phyloP scores from a whole-genome alignment of 1,140 invertebrate species.

The Drosophila guanche region DNA sequence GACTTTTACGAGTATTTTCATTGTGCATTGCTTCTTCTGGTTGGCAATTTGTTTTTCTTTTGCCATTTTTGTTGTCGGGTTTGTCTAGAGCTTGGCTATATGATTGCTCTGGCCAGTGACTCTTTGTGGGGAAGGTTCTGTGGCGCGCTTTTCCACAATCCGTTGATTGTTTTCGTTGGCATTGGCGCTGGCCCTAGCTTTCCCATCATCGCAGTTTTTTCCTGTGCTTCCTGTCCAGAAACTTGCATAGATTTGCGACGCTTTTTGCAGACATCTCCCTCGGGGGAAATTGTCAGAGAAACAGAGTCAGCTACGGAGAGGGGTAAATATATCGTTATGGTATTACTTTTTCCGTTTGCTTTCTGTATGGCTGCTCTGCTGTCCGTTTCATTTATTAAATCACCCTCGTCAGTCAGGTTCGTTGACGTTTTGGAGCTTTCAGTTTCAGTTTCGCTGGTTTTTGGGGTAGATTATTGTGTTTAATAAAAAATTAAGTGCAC shows the following conservation, averaged over 20 bases:
- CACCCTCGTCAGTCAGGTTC: constrained; percentile 79
- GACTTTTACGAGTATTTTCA: constrained; percentile 59
- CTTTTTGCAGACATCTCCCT: constrained; percentile 16
- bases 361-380: constrained; percentile 18
- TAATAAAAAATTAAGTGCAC: constrained; percentile 78
- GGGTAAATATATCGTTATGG: constrained; percentile 56
- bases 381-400: constrained; percentile 73
- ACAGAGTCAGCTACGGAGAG: neutral
- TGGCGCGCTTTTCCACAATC: neutral
- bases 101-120: constrained; percentile 35
- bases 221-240: constrained; percentile 10
- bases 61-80: constrained; percentile 2
- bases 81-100: constrained; percentile 19
- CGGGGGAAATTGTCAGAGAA: neutral
- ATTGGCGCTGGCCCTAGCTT: constrained; percentile 27
- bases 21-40: constrained; percentile 45
- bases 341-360: constrained; percentile 30
- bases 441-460: constrained; percentile 42
- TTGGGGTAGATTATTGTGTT: constrained; percentile 66
- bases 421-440: constrained; percentile 64
- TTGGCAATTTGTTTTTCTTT: constrained; percentile 42
- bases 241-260: constrained; percentile 54
- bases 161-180: constrained; percentile 43
- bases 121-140: constrained; percentile 26
- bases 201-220: constrained; percentile 33